Base-by-base conservation (phyloP, 2,888 invertebrate species). In the Amphiduros pacificus region DNA sequence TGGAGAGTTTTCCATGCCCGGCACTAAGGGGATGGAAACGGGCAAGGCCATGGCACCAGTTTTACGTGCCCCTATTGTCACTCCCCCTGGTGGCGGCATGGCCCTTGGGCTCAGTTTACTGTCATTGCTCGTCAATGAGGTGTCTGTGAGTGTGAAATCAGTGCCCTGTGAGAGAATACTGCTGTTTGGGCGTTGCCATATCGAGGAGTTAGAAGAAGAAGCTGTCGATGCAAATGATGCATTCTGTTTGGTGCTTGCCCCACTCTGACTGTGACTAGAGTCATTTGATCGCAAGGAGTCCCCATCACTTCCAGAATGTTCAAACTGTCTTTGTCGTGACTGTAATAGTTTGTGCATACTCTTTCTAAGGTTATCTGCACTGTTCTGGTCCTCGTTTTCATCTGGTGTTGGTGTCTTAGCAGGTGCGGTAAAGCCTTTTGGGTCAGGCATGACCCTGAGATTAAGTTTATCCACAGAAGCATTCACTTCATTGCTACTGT, bases 391-490 rank as follows among this genome's bases (percentile, higher is more conserved):
- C 29, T 79, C 65, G 9, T 63, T 55, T 20, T 31, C 44, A 22
- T 61, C 44, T 29, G 29, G 17, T 6, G 51, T 9, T 5, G 50
- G 52, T 27, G 20, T 2, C 27, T 27, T 26, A n/a, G 48, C 2
- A 9, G 51, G 32, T 24, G 22, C 9, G 32, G 48, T 20, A 14
- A 68, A 60, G 22, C 55, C 28, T 17, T 64, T 24, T 9, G 87
- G 86, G 77, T 88, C 87, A 1, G 89, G 88, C 86, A 89, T 87
- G 2, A 89, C 89, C 55, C 89, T 85, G 26, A 89, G 88, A 6
- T 88, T 88, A 55, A 90, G 81, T 53, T 87, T 82, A 54, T 78
- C 78, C 26, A 61, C 26, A 26, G 64, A 51, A 22, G 20, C 26
- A 1, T 49, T 48, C 6, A 49, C 20, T 17, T 58, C 58, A 31